A percentile compares a stretch with the other conserved stretches of the same genome.
phyloP scores from a whole-genome alignment of 2,888 invertebrate genomes.

The Schizaphis graminum region DNA sequence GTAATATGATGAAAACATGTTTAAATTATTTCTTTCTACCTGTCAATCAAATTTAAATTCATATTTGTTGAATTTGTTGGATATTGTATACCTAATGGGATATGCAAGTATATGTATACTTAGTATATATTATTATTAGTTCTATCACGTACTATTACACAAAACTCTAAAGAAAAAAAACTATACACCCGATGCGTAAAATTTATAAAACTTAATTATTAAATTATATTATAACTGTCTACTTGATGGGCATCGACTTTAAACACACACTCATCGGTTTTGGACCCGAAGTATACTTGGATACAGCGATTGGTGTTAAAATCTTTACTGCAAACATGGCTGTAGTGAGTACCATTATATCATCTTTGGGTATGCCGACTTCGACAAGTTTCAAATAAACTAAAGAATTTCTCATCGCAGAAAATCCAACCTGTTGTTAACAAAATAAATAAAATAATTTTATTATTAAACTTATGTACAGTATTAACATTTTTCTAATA shows the following conservation, averaged over 20 bases:
- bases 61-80: background rate
- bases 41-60: background rate
- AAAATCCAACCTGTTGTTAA: constrained; percentile 87
- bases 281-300: constrained; percentile 87
- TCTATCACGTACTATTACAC: too few species aligned
- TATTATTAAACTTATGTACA: background rate
- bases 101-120: background rate
- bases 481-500: background rate
- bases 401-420: constrained; percentile 94
- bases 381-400: constrained; percentile 95
- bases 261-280: constrained; percentile 90
- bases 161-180: background rate
- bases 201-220: background rate
- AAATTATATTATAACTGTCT: background rate
- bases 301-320: constrained; percentile 87
- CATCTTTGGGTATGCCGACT: constrained; percentile 95
- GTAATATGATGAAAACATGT: background rate
- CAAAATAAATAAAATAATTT: constrained; percentile 68
- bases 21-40: background rate
- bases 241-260: constrained; percentile 86
- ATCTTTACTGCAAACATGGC: constrained; percentile 96
- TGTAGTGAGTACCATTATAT: constrained; percentile 90
- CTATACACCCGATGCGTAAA: background rate
- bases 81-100: background rate
- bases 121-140: too few species aligned